phyloP scores from a whole-genome alignment of 2,888 invertebrate species.

The Drosophila merina region DNA sequence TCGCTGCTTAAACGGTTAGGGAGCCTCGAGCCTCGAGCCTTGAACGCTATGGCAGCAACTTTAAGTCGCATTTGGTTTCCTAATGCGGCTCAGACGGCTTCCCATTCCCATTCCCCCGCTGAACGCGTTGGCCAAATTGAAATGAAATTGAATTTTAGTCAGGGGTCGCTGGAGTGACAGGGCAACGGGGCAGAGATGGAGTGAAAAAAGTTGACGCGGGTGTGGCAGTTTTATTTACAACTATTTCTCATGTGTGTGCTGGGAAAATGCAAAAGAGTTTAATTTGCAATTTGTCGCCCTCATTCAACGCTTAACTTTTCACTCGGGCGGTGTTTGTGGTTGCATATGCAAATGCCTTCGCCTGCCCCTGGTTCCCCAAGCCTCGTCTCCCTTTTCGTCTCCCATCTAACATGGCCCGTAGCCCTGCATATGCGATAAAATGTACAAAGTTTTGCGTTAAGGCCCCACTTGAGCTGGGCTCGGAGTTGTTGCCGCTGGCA shows the following conservation, averaged over 20 bases:
- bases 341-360: slow-evolving; percentile 72
- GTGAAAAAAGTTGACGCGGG: slow-evolving; percentile 61
- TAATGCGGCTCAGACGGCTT: slow-evolving; percentile 41
- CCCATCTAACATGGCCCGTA: slow-evolving; percentile 18
- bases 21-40: slow-evolving; percentile 45
- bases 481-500: slow-evolving; percentile 59
- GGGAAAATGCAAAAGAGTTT: slow-evolving; percentile 75
- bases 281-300: slow-evolving; percentile 79
- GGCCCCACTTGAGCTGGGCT: slow-evolving; percentile 66
- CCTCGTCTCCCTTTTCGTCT: not conserved
- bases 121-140: slow-evolving; percentile 45
- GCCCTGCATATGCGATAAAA: slow-evolving; percentile 57
- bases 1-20: slow-evolving; percentile 59
- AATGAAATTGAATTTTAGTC: slow-evolving; percentile 65
- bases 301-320: slow-evolving; percentile 77
- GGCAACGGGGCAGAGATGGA: slow-evolving; percentile 11
- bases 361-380: slow-evolving; percentile 6
- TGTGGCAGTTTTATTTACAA: slow-evolving; percentile 71
- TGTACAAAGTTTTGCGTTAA: slow-evolving; percentile 69
- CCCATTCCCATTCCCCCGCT: slow-evolving; percentile 1
- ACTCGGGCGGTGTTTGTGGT: slow-evolving; percentile 62
- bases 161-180: not conserved
- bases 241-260: slow-evolving; percentile 67
- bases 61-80: slow-evolving; percentile 50
- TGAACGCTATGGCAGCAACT: slow-evolving; percentile 37